Evolutionary conservation across 2,888 invertebrate genomes (phyloP).

Genomic region (Meta bourneti): DNA sequence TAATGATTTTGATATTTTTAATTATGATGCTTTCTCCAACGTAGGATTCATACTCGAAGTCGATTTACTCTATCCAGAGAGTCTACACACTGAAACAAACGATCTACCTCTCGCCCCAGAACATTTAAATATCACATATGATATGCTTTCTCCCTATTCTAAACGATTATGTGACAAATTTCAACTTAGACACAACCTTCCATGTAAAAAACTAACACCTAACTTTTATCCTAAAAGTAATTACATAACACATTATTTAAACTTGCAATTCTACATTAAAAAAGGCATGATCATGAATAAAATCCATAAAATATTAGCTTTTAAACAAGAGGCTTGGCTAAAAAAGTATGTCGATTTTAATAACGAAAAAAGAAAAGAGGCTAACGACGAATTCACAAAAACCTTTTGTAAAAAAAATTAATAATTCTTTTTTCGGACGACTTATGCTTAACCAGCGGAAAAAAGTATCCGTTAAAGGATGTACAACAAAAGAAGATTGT

Average conservation of each 20-base stretch:
- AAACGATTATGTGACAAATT: background rate
- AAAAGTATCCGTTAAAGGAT: background rate
- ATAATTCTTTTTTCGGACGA: constrained; percentile 5
- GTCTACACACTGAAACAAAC: background rate
- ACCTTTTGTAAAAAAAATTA: constrained; percentile 3
- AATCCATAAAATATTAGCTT: constrained; percentile 21
- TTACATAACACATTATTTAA: constrained; percentile 7
- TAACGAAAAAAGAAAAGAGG: constrained; percentile 4
- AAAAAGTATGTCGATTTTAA: constrained; percentile 5
- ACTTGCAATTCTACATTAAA: constrained; percentile 1
- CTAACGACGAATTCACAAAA: constrained; percentile 17
- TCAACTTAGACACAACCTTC: constrained; percentile 1
- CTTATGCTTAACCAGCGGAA: background rate
- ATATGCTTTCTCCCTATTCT: background rate
- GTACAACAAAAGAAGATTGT: background rate
- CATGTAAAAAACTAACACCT: constrained; percentile 7
- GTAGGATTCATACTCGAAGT: too few species aligned
- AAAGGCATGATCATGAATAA: constrained; percentile 8
- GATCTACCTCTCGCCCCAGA: too few species aligned
- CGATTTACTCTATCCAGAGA: too few species aligned
- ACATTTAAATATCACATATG: too few species aligned
- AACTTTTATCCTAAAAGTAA: constrained; percentile 17
- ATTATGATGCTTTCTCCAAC: background rate
- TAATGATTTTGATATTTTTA: background rate
- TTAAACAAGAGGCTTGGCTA: constrained; percentile 5